A percentile compares a stretch with the other conserved stretches of the same genome.
Evolutionary conservation across 2,888 invertebrate genomes (phyloP).

Genomic region (Trichopria drosophilae): DNA sequence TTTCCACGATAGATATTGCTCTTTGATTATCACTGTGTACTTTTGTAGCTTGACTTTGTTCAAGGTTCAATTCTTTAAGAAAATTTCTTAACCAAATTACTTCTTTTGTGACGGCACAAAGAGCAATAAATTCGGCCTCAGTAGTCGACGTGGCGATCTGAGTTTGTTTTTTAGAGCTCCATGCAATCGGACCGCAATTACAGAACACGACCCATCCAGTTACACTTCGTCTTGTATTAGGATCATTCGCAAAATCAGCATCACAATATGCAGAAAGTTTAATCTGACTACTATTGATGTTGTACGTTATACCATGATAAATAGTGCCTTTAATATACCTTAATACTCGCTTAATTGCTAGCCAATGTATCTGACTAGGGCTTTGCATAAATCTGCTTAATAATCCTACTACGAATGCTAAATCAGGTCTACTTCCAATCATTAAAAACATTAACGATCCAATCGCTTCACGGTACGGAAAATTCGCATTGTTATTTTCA

Average conservation of each 20-base stretch:
- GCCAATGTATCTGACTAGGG: conserved; percentile 9
- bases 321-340: conserved; percentile 16
- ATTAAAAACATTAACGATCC: conserved; percentile 19
- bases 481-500: neutral
- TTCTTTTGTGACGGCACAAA: conserved; percentile 20
- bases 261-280: conserved; percentile 10
- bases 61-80: neutral
- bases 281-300: neutral
- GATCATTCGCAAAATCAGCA: conserved; percentile 15
- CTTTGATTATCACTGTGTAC: conserved; percentile 22
- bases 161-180: conserved; percentile 20
- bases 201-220: conserved; percentile 17
- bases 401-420: conserved; percentile 13
- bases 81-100: conserved; percentile 21
- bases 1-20: conserved; percentile 14
- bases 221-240: conserved; percentile 16
- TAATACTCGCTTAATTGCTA: conserved; percentile 11
- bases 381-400: conserved; percentile 12
- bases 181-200: conserved; percentile 12
- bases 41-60: neutral
- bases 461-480: conserved; percentile 21
- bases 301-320: conserved; percentile 9
- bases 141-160: conserved; percentile 19
- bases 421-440: conserved; percentile 20
- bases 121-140: conserved; percentile 24